A percentile compares a stretch with the other conserved stretches of the same genome.
Evolutionary conservation across 1,140 invertebrate genomes (phyloP).

Genomic region (Brevipalpus yothersi): DNA sequence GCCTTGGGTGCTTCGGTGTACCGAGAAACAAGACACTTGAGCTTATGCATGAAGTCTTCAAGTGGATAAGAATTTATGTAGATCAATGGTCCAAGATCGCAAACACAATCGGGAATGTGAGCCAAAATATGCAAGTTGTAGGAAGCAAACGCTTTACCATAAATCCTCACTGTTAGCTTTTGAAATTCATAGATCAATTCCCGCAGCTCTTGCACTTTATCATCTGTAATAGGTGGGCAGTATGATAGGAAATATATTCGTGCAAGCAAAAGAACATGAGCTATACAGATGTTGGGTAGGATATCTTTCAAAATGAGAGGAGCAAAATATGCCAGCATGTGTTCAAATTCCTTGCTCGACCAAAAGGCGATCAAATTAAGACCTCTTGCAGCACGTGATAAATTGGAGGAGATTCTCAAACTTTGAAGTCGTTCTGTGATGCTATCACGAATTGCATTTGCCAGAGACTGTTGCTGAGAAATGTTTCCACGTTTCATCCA

Average conservation of each 20-base stretch:
- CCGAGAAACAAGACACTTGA: too few species aligned
- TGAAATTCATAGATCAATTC: neutral
- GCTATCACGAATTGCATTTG: neutral
- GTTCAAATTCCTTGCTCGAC: neutral
- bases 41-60: neutral
- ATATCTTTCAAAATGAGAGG: neutral
- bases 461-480: neutral
- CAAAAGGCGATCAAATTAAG: neutral
- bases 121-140: neutral
- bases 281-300: neutral
- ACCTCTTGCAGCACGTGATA: neutral
- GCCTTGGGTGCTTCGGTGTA: too few species aligned
- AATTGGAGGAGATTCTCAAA: neutral
- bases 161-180: neutral
- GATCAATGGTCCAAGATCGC: neutral
- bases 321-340: neutral
- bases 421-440: neutral
- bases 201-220: neutral
- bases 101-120: neutral
- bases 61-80: neutral
- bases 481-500: neutral
- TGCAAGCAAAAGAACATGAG: neutral
- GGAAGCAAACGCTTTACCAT: neutral
- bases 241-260: neutral
- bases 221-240: neutral